Conservation (phyloP, 2,888 invertebrate species). For the Caenorhabditis sulstoni region DNA sequence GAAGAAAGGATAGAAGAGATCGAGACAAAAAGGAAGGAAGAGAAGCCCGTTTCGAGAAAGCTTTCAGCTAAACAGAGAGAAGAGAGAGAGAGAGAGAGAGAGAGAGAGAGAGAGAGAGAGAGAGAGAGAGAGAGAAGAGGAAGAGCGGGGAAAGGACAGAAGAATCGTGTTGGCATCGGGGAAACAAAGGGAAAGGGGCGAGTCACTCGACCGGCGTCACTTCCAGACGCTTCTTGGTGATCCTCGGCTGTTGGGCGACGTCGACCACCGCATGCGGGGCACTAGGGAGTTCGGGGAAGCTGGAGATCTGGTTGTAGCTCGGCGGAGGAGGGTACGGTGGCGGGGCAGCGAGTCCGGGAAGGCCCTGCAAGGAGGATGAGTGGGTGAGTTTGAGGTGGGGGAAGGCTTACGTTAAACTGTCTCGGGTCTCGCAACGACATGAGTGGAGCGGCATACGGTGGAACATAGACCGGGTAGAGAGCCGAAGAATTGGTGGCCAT, state of each 20-base stretch:
- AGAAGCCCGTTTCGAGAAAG: background rate
- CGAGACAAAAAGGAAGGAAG: background rate
- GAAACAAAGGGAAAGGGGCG: background rate
- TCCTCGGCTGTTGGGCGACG: conserved; percentile 48
- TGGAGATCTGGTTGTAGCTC: conserved; percentile 62
- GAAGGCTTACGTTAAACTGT: conserved; percentile 52
- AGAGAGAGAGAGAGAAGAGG: too few relatives aligned
- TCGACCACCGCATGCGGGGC: conserved; percentile 51
- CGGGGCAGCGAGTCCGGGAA: conserved; percentile 66
- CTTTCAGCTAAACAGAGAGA: background rate
- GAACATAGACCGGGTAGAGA: conserved; percentile 66
- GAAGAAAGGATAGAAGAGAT: conserved; percentile 6
- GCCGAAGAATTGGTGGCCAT: conserved; percentile 59
- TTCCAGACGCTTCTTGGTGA: conserved; percentile 42
- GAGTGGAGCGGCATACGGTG: conserved; percentile 61
- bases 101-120: too few relatives aligned
- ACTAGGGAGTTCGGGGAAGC: conserved; percentile 62
- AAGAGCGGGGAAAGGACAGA: background rate
- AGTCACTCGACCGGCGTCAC: conserved; percentile 62
- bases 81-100: conserved; percentile 2
- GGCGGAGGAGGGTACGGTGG: conserved; percentile 70
- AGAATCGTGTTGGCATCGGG: conserved; percentile 3
- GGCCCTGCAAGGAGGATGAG: conserved; percentile 51
- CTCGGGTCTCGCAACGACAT: conserved; percentile 65
- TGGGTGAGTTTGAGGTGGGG: too few relatives aligned